A percentile compares a stretch with the other conserved stretches of the same genome.
Evolutionary conservation across 2,888 invertebrate genomes (phyloP).

Genomic region (Epirrhoe tristata): DNA sequence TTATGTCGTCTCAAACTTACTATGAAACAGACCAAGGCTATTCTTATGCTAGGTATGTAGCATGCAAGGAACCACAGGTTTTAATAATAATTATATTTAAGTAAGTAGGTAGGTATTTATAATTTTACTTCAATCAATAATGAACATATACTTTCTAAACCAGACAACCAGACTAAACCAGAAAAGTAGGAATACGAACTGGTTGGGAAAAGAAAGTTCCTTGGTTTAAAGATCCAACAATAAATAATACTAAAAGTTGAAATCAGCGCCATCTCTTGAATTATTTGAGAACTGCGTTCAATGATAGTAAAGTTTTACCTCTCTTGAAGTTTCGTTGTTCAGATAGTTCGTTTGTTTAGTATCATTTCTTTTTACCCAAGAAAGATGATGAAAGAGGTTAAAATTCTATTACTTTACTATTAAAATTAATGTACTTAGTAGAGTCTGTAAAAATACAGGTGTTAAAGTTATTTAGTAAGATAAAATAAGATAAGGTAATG

Average conservation of each 20-base stretch:
- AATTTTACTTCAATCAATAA: not conserved
- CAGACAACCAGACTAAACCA: not conserved
- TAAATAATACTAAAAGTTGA: not conserved
- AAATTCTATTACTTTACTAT: too few species aligned
- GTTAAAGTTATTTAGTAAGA: too few species aligned
- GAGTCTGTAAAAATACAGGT: too few species aligned
- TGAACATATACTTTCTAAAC: not conserved
- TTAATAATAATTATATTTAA: not conserved
- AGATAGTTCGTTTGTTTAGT: too few species aligned
- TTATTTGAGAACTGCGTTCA: not conserved
- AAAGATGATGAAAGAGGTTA: too few species aligned
- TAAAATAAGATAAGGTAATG: too few species aligned
- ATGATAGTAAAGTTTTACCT: not conserved
- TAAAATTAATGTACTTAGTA: too few species aligned
- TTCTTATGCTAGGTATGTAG: too few species aligned
- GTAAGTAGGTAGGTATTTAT: not conserved
- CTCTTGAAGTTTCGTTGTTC: not conserved
- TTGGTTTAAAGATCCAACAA: not conserved
- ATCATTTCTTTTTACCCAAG: too few species aligned
- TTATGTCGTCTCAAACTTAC: too few species aligned
- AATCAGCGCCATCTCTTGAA: slow-evolving; percentile 18
- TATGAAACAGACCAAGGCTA: too few species aligned
- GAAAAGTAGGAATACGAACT: not conserved
- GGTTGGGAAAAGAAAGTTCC: not conserved
- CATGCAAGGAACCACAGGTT: too few species aligned